Conservation (phyloP, 2,888 invertebrate genomes). For the Hoplodrina blanda region DNA sequence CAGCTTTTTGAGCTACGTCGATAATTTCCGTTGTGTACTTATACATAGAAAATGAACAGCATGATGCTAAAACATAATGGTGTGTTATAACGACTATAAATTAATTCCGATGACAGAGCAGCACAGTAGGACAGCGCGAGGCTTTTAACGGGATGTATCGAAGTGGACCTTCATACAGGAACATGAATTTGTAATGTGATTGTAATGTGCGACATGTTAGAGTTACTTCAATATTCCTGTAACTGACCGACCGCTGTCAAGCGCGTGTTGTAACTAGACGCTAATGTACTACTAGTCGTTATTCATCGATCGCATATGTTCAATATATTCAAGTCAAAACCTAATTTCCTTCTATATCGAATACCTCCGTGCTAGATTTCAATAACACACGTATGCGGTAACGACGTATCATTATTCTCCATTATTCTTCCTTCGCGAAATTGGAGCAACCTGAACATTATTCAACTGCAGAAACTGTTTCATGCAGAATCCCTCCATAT, state of each 20-base stretch:
- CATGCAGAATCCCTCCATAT: constrained; percentile 29
- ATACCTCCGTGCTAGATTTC: constrained; percentile 7
- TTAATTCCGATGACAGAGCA: constrained; percentile 10
- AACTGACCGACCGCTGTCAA: no score
- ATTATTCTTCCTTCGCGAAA: constrained; percentile 24
- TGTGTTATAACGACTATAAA: constrained; percentile 9
- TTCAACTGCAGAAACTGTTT: constrained; percentile 38
- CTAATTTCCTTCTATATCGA: constrained; percentile 12
- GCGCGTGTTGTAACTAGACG: no score
- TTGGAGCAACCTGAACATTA: constrained; percentile 33
- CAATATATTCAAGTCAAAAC: constrained; percentile 5
- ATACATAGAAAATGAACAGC: neutral
- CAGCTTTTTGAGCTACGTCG: no score
- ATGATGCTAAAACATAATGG: constrained; percentile 1
- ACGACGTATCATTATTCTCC: constrained; percentile 25
- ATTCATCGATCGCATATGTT: neutral
- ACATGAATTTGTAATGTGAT: constrained; percentile 22
- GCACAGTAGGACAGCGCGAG: constrained; percentile 9
- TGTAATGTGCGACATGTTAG: neutral
- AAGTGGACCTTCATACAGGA: constrained; percentile 5
- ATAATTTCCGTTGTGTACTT: no score
- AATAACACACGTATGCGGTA: constrained; percentile 16
- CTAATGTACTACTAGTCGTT: no score
- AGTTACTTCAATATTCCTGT: neutral
- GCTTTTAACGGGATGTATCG: constrained; percentile 33